Evolutionary conservation across 1,140 invertebrate genomes (phyloP).

Genomic region (Idris sp.): DNA sequence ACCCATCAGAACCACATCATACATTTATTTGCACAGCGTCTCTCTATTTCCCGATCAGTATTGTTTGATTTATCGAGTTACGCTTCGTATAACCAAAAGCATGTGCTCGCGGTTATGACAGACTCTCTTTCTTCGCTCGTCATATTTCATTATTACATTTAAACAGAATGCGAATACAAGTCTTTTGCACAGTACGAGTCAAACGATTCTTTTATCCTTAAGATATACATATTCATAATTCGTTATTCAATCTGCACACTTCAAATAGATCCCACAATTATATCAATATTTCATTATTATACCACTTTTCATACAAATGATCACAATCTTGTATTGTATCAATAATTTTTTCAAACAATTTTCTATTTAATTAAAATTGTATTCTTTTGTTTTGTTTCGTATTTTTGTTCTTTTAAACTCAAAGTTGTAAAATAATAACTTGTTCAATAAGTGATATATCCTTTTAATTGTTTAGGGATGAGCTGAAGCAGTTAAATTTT

Average conservation of each 20-base stretch:
- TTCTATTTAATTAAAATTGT: no score
- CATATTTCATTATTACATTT: conserved; percentile 42
- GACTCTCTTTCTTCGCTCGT: conserved; percentile 33
- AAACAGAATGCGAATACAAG: conserved; percentile 7
- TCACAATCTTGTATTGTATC: no score
- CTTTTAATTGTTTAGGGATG: no score
- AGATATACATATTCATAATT: conserved; percentile 9
- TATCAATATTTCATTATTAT: not conserved
- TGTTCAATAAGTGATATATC: no score
- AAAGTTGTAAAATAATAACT: no score
- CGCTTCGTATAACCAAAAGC: conserved; percentile 69
- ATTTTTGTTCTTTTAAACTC: no score
- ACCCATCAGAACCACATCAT: conserved; percentile 77
- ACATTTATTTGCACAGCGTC: conserved; percentile 77
- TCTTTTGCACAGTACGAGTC: conserved; percentile 13
- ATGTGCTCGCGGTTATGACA: conserved; percentile 73
- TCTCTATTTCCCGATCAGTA: conserved; percentile 70
- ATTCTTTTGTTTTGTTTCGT: no score
- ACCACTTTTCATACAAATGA: no score
- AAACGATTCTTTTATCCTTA: conserved; percentile 1
- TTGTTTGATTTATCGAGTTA: conserved; percentile 76
- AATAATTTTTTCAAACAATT: no score
- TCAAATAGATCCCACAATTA: conserved; percentile 20
- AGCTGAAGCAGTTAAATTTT: no score
- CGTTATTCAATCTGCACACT: conserved; percentile 6